These are phyloP conservation scores for Aphidius colemani DNA, from an alignment of 2,888 invertebrate genomes.

Conservation along the genomic window DNA sequence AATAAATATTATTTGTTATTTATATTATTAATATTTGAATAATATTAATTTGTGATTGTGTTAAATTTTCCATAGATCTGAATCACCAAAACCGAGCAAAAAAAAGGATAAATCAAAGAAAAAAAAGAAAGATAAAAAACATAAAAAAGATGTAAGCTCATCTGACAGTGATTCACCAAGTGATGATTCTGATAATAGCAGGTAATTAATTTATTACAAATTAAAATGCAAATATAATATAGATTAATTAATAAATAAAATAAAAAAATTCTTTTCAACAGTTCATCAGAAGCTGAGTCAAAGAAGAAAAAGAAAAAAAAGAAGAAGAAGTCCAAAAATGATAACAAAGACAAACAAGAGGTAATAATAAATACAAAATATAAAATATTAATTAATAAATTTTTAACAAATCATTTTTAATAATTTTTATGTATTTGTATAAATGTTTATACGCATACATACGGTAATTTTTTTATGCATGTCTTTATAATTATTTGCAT, in stretches of 20 bases:
- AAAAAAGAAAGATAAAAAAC: constrained; percentile 58
- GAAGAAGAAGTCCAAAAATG: constrained; percentile 75
- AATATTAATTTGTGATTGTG: constrained; percentile 21
- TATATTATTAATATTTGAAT: constrained; percentile 2
- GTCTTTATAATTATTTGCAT: too few species aligned
- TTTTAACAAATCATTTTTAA: constrained; percentile 3
- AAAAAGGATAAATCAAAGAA: constrained; percentile 57
- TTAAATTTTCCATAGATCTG: constrained; percentile 51
- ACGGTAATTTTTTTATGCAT: too few species aligned
- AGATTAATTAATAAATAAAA: constrained; percentile 5
- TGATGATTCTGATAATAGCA: constrained; percentile 56
- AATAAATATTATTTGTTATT: constrained; percentile 6
- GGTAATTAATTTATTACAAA: constrained; percentile 42
- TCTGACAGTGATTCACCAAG: constrained; percentile 54
- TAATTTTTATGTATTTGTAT: constrained; percentile 10
- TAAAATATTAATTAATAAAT: constrained; percentile 3
- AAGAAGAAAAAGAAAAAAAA: constrained; percentile 80
- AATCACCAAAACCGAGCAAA: constrained; percentile 56
- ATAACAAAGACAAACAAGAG: constrained; percentile 57
- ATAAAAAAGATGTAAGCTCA: constrained; percentile 54
- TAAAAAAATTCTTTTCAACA: constrained; percentile 55
- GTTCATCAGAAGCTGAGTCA: constrained; percentile 73
- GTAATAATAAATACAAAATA: constrained; percentile 38
- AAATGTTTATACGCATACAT: constrained; percentile 5
- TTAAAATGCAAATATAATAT: too few species aligned